Evolutionary conservation across 2,113 vertebrate species (phyloP), one percentile per base, ranked within the genome.

Genomic region (Vulpes vulpes): DNA sequence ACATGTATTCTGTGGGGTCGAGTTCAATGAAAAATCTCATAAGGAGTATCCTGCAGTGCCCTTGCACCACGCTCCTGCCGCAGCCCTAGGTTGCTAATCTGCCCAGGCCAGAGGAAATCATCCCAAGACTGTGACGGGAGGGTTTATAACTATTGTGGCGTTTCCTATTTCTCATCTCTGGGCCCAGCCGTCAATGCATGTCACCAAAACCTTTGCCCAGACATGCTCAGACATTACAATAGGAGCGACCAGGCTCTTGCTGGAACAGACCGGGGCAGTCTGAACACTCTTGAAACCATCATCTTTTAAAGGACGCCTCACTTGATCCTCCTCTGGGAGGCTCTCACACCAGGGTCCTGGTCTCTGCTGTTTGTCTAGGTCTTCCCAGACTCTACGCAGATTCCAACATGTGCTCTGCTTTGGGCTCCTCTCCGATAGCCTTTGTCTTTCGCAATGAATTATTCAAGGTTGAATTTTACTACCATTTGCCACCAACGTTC

Each of bases 371-470:
- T 62, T 35, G 20, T 8, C 12, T 32, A 27, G 27, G 55, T 62
- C 76, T 32, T 57, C n/a, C 19, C 8, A 35, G 38, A 71, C 15
- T 17, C 2, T 43, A 9, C 22, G 11, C 16, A 74, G 8, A 15
- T 85, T 73, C 49, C 25, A 89, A 9, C 19, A 11, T 38, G 55
- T 73, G 38, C 62, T 97, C 59, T 59, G 53, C 38, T 25, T 82
- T 57, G 71, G 60, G 67, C 55, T 49, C 35, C 5, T 30, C 60
- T 64, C 76, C 35, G 49, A 0, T 20, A 25, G 2, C 15, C 43
- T 89, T 57, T 8, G 1, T 65, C 20, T 93, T 89, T 69, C 49
- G 19, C 91, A 88, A 95, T 94, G 92, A 88, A 88, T 82, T 82
- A 59, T 93, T 88, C n/a, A 30, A 91, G 43, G 51, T 15, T 60